These are phyloP conservation scores for Hipposideros armiger DNA, from an alignment of 2,113 vertebrate species.

Conservation along the genomic window DNA sequence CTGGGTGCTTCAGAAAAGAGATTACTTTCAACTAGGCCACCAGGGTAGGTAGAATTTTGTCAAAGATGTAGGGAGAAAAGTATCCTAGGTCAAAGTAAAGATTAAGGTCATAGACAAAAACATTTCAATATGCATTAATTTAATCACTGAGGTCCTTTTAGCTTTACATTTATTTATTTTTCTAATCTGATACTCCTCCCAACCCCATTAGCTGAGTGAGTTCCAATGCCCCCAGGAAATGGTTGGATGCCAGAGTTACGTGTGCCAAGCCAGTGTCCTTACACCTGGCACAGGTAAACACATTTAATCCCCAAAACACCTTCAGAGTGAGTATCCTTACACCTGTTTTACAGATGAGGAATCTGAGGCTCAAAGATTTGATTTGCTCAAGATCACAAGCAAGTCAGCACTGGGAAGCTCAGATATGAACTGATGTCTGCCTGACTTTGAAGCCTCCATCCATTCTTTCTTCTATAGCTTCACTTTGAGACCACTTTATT, in stretches of 20 bases:
- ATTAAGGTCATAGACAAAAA: not conserved
- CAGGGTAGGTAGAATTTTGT: not conserved
- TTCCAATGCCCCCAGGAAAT: not conserved
- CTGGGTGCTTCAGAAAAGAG: not conserved
- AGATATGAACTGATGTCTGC: not conserved
- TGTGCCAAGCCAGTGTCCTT: not conserved
- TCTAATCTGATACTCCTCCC: not conserved
- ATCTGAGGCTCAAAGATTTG: not conserved
- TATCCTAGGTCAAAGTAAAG: conserved; percentile 20
- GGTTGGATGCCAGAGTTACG: not conserved
- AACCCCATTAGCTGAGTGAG: not conserved
- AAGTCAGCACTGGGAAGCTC: not conserved
- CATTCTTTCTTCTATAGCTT: not conserved
- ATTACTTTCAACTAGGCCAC: conserved; percentile 1
- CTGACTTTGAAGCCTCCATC: not conserved
- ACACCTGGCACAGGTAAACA: not conserved
- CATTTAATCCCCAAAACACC: not conserved
- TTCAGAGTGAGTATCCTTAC: not conserved
- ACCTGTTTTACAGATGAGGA: not conserved
- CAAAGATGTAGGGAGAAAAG: not conserved
- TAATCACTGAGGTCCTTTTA: not conserved
- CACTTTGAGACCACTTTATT: not conserved
- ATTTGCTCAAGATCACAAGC: not conserved
- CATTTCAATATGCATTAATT: not conserved
- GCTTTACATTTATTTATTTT: not conserved